Base-by-base conservation (phyloP, 2,113 vertebrate genomes). In the Psittacula cyanocephala region DNA sequence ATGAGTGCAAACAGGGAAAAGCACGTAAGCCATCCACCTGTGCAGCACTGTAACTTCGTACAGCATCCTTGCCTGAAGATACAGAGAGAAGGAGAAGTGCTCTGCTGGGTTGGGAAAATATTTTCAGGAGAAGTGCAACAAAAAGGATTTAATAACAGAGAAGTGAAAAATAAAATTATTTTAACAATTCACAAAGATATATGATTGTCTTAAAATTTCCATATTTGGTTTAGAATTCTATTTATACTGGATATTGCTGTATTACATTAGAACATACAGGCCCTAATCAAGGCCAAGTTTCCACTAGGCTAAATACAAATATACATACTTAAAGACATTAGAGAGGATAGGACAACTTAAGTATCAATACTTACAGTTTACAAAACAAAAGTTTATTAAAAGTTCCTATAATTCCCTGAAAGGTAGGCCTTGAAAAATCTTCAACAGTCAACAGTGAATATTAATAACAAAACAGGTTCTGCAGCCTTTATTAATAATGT, bases 11-110 rank as follows among this genome's bases (percentile, higher is more conserved):
- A n/a, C 6, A 81, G 13, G 28, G 16, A 69, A 87, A 68, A 68
- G 0, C 14, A 55, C 0, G 0, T 9, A 17, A 41, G 31, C 9
- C 17, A 10, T 28, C 0, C 0, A n/a, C 37, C 13, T 62, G 7
- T 69, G 41, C 6, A 53, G 12, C 37, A 20, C 5, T 2, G 2
- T 60, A 35, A 33, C 5, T 70, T 74, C 47, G 10, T 8, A 71
- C 2, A 9, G 3, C 17, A 67, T 39, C 10, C 16, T 88, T 49
- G 3, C 8, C 76, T 85, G 17, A 44, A 9, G 14, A 43, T 35
- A 71, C 6, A 27, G 7, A 86, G 13, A 25, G 60, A 44, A 83
- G 29, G 37, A 47, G 13, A 59, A 4, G 9, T 41, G 13, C 2
- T 76, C 20, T 83, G 16, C 28, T 72, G 20, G 11, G 3, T 13